Conservation (phyloP, 2,888 invertebrate species). For the Drosophila paracracens region DNA sequence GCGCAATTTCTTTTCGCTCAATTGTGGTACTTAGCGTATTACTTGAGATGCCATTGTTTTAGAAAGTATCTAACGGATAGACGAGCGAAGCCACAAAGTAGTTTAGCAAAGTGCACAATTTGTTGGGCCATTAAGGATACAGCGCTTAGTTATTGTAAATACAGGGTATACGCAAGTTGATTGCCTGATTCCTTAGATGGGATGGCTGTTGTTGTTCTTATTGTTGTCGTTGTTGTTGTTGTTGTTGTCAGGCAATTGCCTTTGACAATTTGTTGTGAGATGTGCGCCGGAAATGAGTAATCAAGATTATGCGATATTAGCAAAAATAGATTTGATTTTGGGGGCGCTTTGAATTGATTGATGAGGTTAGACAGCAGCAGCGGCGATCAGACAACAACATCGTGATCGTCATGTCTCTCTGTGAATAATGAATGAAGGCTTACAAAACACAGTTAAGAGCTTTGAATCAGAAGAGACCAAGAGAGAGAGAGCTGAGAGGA, state of each 20-base stretch:
- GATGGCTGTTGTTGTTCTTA: slow-evolving; percentile 14
- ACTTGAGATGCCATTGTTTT: slow-evolving; percentile 73
- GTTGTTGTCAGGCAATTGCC: slow-evolving; percentile 55
- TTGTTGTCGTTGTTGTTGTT: slow-evolving; percentile 26
- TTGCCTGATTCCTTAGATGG: not conserved
- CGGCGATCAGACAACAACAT: slow-evolving; percentile 39
- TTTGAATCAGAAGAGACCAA: slow-evolving; percentile 4
- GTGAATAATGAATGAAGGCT: slow-evolving; percentile 34
- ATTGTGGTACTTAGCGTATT: slow-evolving; percentile 66
- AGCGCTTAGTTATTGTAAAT: not conserved
- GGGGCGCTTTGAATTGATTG: slow-evolving; percentile 67
- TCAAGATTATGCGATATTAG: slow-evolving; percentile 79
- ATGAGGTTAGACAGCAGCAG: slow-evolving; percentile 66
- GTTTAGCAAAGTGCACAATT: slow-evolving; percentile 14
- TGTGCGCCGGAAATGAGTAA: slow-evolving; percentile 78
- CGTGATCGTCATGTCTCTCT: slow-evolving; percentile 41
- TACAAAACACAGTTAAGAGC: slow-evolving; percentile 52
- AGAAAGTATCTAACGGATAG: slow-evolving; percentile 62
- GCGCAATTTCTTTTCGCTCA: slow-evolving; percentile 66
- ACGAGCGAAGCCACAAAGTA: slow-evolving; percentile 7
- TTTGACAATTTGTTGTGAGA: slow-evolving; percentile 70
- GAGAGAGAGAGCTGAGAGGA: slow-evolving; percentile 7
- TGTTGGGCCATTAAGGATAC: slow-evolving; percentile 11
- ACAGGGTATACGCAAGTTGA: slow-evolving; percentile 54
- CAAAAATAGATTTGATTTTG: slow-evolving; percentile 76